Evolutionary conservation across 2,113 vertebrate genomes (phyloP).

Genomic region (Caranx melampygus): DNA sequence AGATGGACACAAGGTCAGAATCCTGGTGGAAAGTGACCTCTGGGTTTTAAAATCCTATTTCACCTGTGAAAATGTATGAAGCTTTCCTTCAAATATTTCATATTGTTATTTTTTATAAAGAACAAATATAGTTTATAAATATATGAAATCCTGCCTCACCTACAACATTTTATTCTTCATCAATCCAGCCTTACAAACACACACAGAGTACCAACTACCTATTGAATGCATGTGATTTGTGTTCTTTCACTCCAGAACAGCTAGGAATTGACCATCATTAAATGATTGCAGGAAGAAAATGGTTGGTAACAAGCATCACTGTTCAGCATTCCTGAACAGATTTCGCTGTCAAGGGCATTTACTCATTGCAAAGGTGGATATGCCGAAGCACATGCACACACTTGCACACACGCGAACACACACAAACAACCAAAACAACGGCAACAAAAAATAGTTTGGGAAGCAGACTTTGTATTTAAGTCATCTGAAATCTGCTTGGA

Average conservation of each 20-base stretch:
- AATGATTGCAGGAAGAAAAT: slow-evolving; percentile 72
- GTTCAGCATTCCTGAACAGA: slow-evolving; percentile 66
- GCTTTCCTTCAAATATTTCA: background rate
- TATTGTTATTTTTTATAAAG: background rate
- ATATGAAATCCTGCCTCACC: background rate
- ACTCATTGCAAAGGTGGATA: slow-evolving; percentile 29
- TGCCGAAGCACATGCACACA: background rate
- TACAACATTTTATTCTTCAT: background rate
- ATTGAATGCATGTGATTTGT: slow-evolving; percentile 52
- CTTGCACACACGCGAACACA: background rate
- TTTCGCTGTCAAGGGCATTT: slow-evolving; percentile 68
- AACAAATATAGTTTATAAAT: background rate
- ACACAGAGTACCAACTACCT: slow-evolving; percentile 12
- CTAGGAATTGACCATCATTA: slow-evolving; percentile 39
- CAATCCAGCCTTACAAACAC: background rate
- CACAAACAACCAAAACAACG: background rate
- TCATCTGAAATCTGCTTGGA: slow-evolving; percentile 27
- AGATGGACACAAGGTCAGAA: background rate
- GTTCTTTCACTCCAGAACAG: slow-evolving; percentile 49
- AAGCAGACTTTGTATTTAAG: slow-evolving; percentile 27
- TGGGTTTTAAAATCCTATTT: background rate
- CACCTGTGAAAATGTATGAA: background rate
- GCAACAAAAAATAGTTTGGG: slow-evolving; percentile 25
- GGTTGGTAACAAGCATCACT: slow-evolving; percentile 60
- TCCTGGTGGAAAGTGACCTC: background rate